Conservation (phyloP, 2,888 invertebrate genomes). For the Hecatera dysodea region DNA sequence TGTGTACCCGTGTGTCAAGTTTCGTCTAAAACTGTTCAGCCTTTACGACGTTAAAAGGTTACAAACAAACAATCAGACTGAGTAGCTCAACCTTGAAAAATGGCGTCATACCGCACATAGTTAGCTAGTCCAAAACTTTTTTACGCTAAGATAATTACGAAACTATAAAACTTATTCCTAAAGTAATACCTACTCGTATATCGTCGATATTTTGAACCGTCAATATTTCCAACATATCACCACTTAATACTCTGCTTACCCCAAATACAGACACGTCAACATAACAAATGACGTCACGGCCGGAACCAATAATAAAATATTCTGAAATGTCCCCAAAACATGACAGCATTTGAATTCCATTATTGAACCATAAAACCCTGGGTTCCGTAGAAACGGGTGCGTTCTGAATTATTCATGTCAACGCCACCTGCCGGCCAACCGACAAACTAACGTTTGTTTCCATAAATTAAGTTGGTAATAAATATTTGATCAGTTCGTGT, state of each 20-base stretch:
- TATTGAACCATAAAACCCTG: conserved; percentile 68
- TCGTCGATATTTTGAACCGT: neutral
- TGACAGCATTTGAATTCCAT: conserved; percentile 71
- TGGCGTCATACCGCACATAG: neutral
- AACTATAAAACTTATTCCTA: neutral
- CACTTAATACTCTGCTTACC: conserved; percentile 25
- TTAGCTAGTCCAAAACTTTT: neutral
- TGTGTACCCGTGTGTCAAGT: too few relatives aligned
- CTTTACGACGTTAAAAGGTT: too few relatives aligned
- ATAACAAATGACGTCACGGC: conserved; percentile 57
- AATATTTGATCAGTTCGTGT: conserved; percentile 63
- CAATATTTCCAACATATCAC: neutral
- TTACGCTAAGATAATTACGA: neutral
- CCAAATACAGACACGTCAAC: conserved; percentile 38
- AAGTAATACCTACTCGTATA: too few relatives aligned
- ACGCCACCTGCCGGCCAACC: conserved; percentile 82
- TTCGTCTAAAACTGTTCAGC: too few relatives aligned
- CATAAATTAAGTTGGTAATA: conserved; percentile 69
- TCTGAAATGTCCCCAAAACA: conserved; percentile 68
- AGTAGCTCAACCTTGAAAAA: too few relatives aligned
- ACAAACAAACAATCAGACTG: too few relatives aligned
- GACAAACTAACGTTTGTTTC: conserved; percentile 78
- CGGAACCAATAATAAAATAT: conserved; percentile 64
- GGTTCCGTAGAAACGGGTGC: conserved; percentile 66
- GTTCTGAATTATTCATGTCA: conserved; percentile 79